Evolutionary conservation across 2,113 vertebrate genomes (phyloP).

Genomic region (Hippopotamus amphibius): DNA sequence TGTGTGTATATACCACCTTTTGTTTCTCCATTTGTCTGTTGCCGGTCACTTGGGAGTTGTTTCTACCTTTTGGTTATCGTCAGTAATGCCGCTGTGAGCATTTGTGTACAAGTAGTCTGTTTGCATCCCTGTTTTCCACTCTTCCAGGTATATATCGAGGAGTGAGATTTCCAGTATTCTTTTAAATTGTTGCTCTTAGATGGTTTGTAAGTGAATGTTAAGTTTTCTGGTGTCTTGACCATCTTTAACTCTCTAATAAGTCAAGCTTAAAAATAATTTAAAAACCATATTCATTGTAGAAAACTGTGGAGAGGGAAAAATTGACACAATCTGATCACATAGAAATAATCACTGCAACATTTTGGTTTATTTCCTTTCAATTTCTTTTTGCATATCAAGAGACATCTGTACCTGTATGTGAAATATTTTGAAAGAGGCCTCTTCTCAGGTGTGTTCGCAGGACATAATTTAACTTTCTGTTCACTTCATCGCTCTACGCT

Average conservation of each 20-base stretch:
- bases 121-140: neutral
- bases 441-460: neutral
- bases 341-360: neutral
- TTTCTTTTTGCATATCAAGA: neutral
- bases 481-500: neutral
- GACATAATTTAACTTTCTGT: neutral
- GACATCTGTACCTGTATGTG: neutral
- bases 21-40: neutral
- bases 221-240: neutral
- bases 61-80: neutral
- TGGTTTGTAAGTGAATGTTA: constrained; percentile 15
- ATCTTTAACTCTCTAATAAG: neutral
- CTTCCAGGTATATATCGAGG: neutral
- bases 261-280: neutral
- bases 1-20: neutral
- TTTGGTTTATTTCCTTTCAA: neutral
- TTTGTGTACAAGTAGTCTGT: neutral
- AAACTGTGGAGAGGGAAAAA: neutral
- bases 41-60: no score
- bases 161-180: neutral
- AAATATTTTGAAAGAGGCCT: neutral
- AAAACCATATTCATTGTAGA: constrained; percentile 1
- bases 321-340: neutral
- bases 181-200: neutral
- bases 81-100: neutral